phyloP scores from a whole-genome alignment of 2,797 vertebrate genomes.

The Erpetoichthys calabaricus region DNA sequence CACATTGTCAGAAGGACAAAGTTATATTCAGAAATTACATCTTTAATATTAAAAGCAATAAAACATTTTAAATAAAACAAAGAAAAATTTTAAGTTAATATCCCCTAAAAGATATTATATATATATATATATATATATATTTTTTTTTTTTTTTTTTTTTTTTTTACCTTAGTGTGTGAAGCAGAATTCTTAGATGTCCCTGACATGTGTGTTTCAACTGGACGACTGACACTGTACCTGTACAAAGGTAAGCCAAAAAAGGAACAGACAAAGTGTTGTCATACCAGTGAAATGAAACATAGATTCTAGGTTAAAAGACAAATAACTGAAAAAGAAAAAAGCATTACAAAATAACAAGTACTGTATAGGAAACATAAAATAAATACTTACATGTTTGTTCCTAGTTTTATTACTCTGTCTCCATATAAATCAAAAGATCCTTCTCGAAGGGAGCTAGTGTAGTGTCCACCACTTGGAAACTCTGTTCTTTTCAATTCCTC shows the following conservation, averaged over 20 bases:
- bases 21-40: neutral
- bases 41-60: too few species aligned
- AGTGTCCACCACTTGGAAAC: constrained; percentile 72
- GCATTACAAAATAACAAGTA: too few species aligned
- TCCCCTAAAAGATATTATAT: too few species aligned
- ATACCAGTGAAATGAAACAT: too few species aligned
- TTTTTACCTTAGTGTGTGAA: constrained; percentile 67
- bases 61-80: too few species aligned
- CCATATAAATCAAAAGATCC: constrained; percentile 87
- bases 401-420: constrained; percentile 82
- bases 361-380: neutral
- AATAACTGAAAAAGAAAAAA: too few species aligned
- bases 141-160: too few species aligned
- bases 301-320: too few species aligned
- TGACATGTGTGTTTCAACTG: constrained; percentile 79
- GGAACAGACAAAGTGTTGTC: neutral
- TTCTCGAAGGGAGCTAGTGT: constrained; percentile 57
- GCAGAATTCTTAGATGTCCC: constrained; percentile 64
- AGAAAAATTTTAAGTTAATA: too few species aligned
- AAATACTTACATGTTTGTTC: constrained; percentile 84
- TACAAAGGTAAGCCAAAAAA: constrained; percentile 2
- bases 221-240: constrained; percentile 82
- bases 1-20: neutral
- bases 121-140: too few species aligned
- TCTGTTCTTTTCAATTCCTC: constrained; percentile 62